These are phyloP conservation scores for Nematostella vectensis DNA, from an alignment of 92 coral and sea anemone species.

Conservation along the genomic window DNA sequence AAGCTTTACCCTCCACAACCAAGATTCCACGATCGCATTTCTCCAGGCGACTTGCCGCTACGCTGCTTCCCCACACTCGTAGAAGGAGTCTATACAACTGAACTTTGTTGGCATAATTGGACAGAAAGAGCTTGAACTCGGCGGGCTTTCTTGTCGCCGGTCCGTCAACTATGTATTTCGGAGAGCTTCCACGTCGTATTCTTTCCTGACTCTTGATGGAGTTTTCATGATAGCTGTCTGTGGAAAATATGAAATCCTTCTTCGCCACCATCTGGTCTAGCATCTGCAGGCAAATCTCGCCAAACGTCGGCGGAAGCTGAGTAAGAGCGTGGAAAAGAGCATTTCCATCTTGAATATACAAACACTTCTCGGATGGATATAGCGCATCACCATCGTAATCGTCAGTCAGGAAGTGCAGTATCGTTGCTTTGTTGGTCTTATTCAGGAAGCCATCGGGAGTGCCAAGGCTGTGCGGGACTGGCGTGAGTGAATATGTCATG, in stretches of 20 bases:
- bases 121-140: constrained; percentile 40
- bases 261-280: constrained; percentile 51
- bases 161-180: constrained; percentile 25
- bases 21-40: constrained; percentile 20
- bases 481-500: constrained; percentile 47
- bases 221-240: constrained; percentile 41
- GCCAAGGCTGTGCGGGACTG: constrained; percentile 58
- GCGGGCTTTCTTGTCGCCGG: constrained; percentile 46
- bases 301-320: too few relatives aligned
- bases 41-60: constrained; percentile 15
- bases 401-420: constrained; percentile 35
- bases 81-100: constrained; percentile 26
- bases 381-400: constrained; percentile 22
- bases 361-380: constrained; percentile 18
- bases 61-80: constrained; percentile 21
- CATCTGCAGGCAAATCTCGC: constrained; percentile 45
- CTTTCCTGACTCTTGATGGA: constrained; percentile 46
- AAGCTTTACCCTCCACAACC: constrained; percentile 27
- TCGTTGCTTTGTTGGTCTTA: constrained; percentile 53
- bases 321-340: constrained; percentile 45
- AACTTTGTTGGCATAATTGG: constrained; percentile 22
- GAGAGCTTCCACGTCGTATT: constrained; percentile 33
- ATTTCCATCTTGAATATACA: constrained; percentile 45
- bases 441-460: constrained; percentile 45
- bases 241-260: constrained; percentile 43